Conservation (phyloP, 1,140 invertebrate genomes). For the Micrasema longulum region DNA sequence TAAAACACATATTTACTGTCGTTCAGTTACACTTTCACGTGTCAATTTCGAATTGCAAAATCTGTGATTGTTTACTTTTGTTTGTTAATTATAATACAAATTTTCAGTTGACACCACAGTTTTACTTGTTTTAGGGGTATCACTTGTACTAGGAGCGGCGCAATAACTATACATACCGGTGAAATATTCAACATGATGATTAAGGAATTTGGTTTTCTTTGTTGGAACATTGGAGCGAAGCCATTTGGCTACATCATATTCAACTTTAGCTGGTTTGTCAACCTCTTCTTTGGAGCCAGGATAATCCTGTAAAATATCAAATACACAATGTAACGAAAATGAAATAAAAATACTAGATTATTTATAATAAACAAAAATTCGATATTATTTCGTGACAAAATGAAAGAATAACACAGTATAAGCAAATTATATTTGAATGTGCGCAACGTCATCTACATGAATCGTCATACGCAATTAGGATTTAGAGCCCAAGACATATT, state of each 20-base stretch:
- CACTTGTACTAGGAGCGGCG: too few relatives aligned
- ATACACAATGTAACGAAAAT: slow-evolving; percentile 14
- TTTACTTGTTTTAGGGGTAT: too few relatives aligned
- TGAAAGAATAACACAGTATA: not conserved
- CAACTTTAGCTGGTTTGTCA: slow-evolving; percentile 89
- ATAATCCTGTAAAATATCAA: slow-evolving; percentile 72
- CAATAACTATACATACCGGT: slow-evolving; percentile 78
- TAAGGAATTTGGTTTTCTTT: slow-evolving; percentile 95
- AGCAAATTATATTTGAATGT: slow-evolving; percentile 31
- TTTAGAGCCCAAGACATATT: not conserved
- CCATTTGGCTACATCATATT: slow-evolving; percentile 94
- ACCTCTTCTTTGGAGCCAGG: slow-evolving; percentile 65
- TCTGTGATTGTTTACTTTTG: too few relatives aligned
- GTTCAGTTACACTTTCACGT: too few relatives aligned
- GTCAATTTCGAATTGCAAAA: too few relatives aligned
- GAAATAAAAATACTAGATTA: not conserved
- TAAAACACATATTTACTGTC: too few relatives aligned
- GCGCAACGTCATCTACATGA: slow-evolving; percentile 44
- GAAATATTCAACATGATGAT: slow-evolving; percentile 97
- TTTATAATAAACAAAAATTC: not conserved
- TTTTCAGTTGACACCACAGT: too few relatives aligned
- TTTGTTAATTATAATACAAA: too few relatives aligned
- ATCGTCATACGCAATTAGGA: slow-evolving; percentile 42
- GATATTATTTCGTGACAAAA: not conserved
- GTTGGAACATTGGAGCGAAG: slow-evolving; percentile 91